phyloP scores from a whole-genome alignment of 2,797 vertebrate species.

The Bradypodion pumilum region DNA sequence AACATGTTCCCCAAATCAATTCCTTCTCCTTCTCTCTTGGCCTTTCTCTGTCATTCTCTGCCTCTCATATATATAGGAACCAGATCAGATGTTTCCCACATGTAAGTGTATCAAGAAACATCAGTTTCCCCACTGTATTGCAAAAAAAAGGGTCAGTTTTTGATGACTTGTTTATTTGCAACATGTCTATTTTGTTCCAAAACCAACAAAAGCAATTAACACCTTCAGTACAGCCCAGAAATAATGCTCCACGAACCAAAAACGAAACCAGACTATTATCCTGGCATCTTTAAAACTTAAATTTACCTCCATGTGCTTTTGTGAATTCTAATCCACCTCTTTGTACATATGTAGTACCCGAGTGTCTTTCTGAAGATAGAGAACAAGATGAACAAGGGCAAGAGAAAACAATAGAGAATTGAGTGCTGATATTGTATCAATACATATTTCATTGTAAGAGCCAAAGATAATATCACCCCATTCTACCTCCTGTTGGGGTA shows the following conservation, averaged over 20 bases:
- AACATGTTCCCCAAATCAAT: not conserved
- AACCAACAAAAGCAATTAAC: not conserved
- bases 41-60: fast-evolving
- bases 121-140: not conserved
- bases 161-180: not conserved
- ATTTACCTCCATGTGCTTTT: too few species aligned
- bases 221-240: not conserved
- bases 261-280: too few species aligned
- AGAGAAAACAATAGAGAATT: not conserved
- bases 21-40: fast-evolving
- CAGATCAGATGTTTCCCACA: not conserved
- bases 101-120: not conserved
- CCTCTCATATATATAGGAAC: too few species aligned
- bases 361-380: not conserved
- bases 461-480: not conserved
- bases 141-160: not conserved
- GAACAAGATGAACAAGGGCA: not conserved
- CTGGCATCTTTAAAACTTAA: too few species aligned
- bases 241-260: too few species aligned
- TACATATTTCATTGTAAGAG: not conserved
- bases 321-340: too few species aligned
- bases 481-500: too few species aligned
- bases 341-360: too few species aligned
- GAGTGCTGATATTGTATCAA: not conserved
- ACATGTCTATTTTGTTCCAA: not conserved